phyloP scores from a whole-genome alignment of 2,797 vertebrate species.

The Pseudopleuronectes americanus region DNA sequence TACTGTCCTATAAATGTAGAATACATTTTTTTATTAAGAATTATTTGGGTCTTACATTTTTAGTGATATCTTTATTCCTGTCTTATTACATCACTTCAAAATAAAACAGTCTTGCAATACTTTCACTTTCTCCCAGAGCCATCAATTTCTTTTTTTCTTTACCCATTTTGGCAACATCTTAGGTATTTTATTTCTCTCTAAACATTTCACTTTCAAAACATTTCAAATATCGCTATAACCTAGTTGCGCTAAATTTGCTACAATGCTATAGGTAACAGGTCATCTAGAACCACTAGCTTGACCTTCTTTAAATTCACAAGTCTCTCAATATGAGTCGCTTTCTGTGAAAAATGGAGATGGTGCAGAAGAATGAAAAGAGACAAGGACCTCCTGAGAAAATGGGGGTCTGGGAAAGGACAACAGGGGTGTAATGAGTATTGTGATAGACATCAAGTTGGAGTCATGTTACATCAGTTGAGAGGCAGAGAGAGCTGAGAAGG shows the following conservation, averaged over 20 bases:
- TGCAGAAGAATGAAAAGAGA: conserved; percentile 15
- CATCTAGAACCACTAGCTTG: conserved; percentile 35
- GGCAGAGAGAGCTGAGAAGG: conserved; percentile 23
- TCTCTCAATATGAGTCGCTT: conserved; percentile 25
- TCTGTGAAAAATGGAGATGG: conserved; percentile 35
- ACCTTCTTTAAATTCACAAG: conserved; percentile 49
- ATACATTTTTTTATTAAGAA: conserved; percentile 14
- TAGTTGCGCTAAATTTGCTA: conserved; percentile 26
- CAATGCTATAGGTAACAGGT: conserved; percentile 25
- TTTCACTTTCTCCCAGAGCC: not conserved
- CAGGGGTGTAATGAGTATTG: conserved; percentile 64
- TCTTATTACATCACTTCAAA: conserved; percentile 2
- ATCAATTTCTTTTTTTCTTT: not conserved
- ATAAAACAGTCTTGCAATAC: no score
- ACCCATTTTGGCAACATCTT: not conserved
- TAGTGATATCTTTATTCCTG: conserved; percentile 3
- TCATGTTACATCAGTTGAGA: conserved; percentile 62
- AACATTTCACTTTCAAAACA: not conserved
- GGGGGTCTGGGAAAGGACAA: conserved; percentile 60
- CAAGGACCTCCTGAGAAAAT: conserved; percentile 57
- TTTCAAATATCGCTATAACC: conserved; percentile 34
- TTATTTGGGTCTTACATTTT: conserved; percentile 27
- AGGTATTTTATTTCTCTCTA: not conserved
- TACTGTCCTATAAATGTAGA: conserved; percentile 2
- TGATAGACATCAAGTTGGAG: conserved; percentile 70